phyloP scores from a whole-genome alignment of 2,113 vertebrate species.

The Menidia beryllina region DNA sequence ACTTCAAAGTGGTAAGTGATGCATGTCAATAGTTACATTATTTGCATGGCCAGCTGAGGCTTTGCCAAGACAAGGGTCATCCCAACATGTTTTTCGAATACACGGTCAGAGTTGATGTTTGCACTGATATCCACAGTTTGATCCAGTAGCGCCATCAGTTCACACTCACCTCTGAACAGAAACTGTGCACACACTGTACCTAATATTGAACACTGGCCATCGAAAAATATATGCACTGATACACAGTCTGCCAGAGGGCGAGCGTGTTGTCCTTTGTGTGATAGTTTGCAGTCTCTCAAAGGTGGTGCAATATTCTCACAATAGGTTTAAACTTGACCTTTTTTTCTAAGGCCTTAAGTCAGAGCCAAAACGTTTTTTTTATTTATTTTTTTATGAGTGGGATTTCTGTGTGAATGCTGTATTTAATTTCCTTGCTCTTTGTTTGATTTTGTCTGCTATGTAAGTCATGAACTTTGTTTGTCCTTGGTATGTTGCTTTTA shows the following conservation, averaged over 20 bases:
- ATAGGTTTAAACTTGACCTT: slow-evolving; percentile 22
- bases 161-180: not conserved
- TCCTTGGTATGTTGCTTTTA: not conserved
- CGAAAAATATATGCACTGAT: not conserved
- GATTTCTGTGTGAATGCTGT: too few relatives aligned
- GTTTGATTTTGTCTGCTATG: not conserved
- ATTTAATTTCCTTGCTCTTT: not conserved
- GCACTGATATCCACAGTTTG: slow-evolving; percentile 9
- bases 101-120: slow-evolving; percentile 22
- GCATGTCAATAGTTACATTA: not conserved
- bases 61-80: slow-evolving; percentile 2
- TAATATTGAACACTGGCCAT: not conserved
- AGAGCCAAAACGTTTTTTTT: not conserved
- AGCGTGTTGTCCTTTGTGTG: not conserved
- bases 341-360: not conserved
- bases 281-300: slow-evolving; percentile 11
- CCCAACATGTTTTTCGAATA: slow-evolving; percentile 10
- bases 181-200: slow-evolving; percentile 6
- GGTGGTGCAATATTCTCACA: slow-evolving; percentile 22
- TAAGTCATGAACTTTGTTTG: not conserved
- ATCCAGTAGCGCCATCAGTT: not conserved
- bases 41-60: slow-evolving; percentile 14
- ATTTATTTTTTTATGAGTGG: not conserved
- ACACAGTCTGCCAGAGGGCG: not conserved
- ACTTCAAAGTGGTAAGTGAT: slow-evolving; percentile 96